Percentiles rank a stretch among this genome's conserved stretches.
phyloP scores from a whole-genome alignment of 2,113 vertebrate species.

The Oncorhynchus mykiss region DNA sequence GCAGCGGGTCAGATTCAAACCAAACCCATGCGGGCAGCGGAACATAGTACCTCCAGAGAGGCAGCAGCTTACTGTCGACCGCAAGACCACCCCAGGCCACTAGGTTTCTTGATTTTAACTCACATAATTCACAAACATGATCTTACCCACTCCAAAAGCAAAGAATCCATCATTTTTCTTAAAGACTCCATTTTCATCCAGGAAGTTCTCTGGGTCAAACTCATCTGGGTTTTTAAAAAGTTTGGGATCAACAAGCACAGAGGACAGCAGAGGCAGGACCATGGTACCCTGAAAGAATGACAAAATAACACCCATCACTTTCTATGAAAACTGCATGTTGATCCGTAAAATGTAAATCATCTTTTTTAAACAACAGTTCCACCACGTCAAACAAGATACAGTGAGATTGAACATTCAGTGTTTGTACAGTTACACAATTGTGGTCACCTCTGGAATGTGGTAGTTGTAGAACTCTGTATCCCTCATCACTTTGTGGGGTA shows the following conservation, averaged over 20 bases:
- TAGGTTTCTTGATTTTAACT: no score
- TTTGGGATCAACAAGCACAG: constrained; percentile 47
- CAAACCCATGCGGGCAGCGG: no score
- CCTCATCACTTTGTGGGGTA: constrained; percentile 64
- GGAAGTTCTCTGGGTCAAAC: constrained; percentile 62
- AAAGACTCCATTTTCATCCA: constrained; percentile 50
- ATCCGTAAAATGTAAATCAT: background rate
- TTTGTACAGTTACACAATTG: no score
- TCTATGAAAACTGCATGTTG: background rate
- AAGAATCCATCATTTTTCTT: constrained; percentile 55
- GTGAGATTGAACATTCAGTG: background rate
- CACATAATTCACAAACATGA: background rate
- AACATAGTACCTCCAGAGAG: no score
- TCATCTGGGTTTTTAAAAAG: constrained; percentile 47
- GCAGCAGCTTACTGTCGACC: no score
- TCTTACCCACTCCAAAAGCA: constrained; percentile 60
- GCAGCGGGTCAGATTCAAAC: no score
- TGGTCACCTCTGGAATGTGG: constrained; percentile 69
- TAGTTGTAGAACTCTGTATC: constrained; percentile 65
- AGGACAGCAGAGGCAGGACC: constrained; percentile 56
- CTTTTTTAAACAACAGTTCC: background rate
- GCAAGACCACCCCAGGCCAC: no score
- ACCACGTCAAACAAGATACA: background rate
- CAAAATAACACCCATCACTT: background rate
- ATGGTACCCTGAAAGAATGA: constrained; percentile 46